Percentiles rank a stretch among this genome's conserved stretches.
phyloP scores from a whole-genome alignment of 2,113 vertebrate genomes.

The Spermophilus dauricus region DNA sequence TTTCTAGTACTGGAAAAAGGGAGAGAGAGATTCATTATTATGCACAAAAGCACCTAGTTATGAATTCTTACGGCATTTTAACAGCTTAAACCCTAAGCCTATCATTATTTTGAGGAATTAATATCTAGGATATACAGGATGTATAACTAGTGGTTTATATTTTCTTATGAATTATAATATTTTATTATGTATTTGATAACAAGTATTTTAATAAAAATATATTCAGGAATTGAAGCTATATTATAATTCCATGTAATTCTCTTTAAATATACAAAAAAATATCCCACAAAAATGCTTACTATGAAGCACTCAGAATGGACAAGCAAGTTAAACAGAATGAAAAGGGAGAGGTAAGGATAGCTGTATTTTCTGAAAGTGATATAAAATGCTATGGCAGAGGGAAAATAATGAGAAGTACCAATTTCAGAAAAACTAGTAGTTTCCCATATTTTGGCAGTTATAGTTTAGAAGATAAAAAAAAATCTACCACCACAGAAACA shows the following conservation, averaged over 20 bases:
- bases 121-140: neutral
- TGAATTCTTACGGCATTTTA: neutral
- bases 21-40: neutral
- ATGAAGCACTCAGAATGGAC: neutral
- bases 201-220: constrained; percentile 23
- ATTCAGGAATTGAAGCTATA: constrained; percentile 36
- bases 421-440: constrained; percentile 38
- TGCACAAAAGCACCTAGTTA: neutral
- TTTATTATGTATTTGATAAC: neutral
- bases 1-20: too few species aligned
- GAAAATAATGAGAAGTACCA: neutral
- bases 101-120: neutral
- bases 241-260: neutral
- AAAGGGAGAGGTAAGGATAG: neutral
- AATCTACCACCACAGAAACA: constrained; percentile 21
- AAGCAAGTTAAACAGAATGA: neutral
- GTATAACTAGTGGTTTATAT: neutral
- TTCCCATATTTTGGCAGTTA: constrained; percentile 41
- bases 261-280: constrained; percentile 8
- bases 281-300: neutral
- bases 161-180: constrained; percentile 39
- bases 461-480: constrained; percentile 23
- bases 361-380: neutral
- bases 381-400: neutral
- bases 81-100: neutral